Conservation (phyloP, 2,797 vertebrate species). For the Myripristis jacobus region DNA sequence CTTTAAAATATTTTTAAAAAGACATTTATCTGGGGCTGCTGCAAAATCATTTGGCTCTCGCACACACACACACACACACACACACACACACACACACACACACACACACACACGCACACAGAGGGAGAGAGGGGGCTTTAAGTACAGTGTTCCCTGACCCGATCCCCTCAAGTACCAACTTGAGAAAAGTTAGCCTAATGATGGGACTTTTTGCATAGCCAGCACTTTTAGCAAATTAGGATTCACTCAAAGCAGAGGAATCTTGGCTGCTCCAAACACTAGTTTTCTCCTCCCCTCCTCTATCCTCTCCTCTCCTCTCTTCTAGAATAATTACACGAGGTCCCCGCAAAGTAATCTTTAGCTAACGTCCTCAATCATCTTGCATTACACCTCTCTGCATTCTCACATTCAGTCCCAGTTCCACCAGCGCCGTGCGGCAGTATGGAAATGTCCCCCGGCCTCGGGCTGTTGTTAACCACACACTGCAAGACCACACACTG, state of each 20-base stretch:
- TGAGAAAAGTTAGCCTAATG: slow-evolving; percentile 7
- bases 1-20: neutral
- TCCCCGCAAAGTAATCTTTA: no score
- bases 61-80: slow-evolving; percentile 7
- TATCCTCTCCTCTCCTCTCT: neutral
- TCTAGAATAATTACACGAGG: slow-evolving; percentile 15
- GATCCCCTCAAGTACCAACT: neutral
- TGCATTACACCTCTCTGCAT: neutral
- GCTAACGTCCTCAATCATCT: neutral
- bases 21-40: neutral
- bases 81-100: slow-evolving; percentile 4
- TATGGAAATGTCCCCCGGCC: neutral
- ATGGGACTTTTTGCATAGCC: slow-evolving; percentile 6
- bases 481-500: slow-evolving; percentile 21
- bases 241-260: slow-evolving; percentile 8
- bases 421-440: neutral
- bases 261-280: neutral
- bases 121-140: no score
- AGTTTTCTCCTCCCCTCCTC: neutral
- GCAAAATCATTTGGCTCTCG: neutral
- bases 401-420: neutral
- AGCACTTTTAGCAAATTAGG: slow-evolving; percentile 30
- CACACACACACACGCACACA: no score
- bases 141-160: neutral
- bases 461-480: slow-evolving; percentile 20